Conservation (phyloP, 2,797 vertebrate species). For the Phrynocephalus vlangalii region DNA sequence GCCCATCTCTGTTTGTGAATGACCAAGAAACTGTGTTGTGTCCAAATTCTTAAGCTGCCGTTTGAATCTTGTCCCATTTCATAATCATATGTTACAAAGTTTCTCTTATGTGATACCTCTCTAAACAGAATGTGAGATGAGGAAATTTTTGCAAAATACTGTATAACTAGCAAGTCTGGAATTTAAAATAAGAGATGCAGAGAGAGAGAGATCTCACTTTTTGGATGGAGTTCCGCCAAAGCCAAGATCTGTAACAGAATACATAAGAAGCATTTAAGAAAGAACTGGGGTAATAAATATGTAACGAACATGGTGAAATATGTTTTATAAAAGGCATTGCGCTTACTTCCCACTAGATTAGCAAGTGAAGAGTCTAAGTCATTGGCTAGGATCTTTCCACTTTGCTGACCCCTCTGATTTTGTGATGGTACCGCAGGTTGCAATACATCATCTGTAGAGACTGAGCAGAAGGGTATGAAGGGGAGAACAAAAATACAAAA, state of each 20-base stretch:
- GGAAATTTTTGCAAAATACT: neutral
- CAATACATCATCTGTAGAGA: constrained; percentile 84
- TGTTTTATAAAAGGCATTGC: constrained; percentile 28
- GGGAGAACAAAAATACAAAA: constrained; percentile 36
- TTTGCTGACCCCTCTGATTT: constrained; percentile 77
- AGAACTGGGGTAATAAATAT: constrained; percentile 10
- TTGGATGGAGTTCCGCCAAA: constrained; percentile 88
- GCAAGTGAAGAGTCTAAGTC: constrained; percentile 91
- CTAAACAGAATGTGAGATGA: neutral
- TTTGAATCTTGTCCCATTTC: neutral
- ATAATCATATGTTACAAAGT: neutral
- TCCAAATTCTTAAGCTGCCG: neutral
- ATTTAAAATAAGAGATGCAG: neutral
- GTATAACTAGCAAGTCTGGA: neutral
- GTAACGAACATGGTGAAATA: constrained; percentile 28
- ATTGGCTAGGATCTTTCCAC: constrained; percentile 84
- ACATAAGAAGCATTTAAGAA: constrained; percentile 53
- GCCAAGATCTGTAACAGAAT: constrained; percentile 84
- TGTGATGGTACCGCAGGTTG: constrained; percentile 84
- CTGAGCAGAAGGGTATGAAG: constrained; percentile 56
- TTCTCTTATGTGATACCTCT: neutral
- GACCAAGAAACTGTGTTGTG: no score
- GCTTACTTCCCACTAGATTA: constrained; percentile 92
- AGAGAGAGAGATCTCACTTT: constrained; percentile 82
- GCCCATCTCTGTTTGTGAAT: neutral